phyloP scores from a whole-genome alignment of 1,140 invertebrate genomes.

The Sycophila sp. region DNA sequence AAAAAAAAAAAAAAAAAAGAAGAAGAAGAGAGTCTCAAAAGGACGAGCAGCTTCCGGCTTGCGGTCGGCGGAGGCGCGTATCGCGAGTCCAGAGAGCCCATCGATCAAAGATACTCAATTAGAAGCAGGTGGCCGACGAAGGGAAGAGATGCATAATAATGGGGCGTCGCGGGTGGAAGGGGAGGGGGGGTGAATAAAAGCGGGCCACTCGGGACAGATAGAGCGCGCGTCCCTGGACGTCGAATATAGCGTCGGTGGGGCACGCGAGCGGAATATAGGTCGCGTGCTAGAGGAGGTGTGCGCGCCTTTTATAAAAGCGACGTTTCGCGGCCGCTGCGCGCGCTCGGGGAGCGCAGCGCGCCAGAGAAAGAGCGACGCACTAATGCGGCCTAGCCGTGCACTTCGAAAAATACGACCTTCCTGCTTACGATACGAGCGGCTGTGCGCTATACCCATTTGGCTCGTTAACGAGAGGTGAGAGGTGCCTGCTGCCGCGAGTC shows the following conservation, averaged over 20 bases:
- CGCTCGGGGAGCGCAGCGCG: slow-evolving; percentile 17
- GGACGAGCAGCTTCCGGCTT: background rate
- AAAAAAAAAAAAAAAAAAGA: too few species aligned
- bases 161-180: background rate
- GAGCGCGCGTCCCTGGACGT: slow-evolving; percentile 46
- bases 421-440: too few species aligned
- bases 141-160: background rate
- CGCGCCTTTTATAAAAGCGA: slow-evolving; percentile 34
- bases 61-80: background rate
- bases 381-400: too few species aligned
- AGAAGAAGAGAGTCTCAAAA: too few species aligned
- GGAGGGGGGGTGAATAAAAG: slow-evolving; percentile 33
- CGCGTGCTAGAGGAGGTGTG: slow-evolving; percentile 45
- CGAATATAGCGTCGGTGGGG: slow-evolving; percentile 50
- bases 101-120: background rate
- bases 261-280: slow-evolving; percentile 55
- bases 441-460: too few species aligned
- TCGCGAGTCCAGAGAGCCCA: background rate
- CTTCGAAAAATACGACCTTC: too few species aligned
- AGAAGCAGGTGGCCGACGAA: background rate
- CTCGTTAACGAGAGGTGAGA: too few species aligned
- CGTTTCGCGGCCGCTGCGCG: slow-evolving; percentile 27
- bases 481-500: too few species aligned
- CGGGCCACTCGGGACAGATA: slow-evolving; percentile 37
- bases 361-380: slow-evolving; percentile 41